Conservation (phyloP, 2,888 invertebrate species). For the Torymus aiolomorphi region DNA sequence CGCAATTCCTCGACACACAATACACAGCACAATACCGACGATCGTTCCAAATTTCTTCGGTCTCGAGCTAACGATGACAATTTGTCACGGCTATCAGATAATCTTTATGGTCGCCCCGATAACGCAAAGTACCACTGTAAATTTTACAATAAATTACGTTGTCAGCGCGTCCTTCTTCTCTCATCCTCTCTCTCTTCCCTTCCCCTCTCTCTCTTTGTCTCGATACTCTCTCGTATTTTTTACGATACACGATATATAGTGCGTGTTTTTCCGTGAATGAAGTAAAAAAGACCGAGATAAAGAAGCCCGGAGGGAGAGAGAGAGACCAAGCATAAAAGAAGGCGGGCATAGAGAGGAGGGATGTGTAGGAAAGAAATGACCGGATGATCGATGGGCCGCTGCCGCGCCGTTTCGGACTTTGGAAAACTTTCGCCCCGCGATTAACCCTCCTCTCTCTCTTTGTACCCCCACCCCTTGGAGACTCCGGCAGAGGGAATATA, state of each 20-base stretch:
- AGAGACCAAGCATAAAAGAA: conserved; percentile 1
- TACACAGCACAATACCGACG: too few species aligned
- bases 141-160: not conserved
- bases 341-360: not conserved
- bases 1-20: too few species aligned
- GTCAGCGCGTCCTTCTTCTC: not conserved
- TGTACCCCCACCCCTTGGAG: conserved; percentile 5
- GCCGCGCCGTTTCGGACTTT: conserved; percentile 17
- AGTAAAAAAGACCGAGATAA: conserved; percentile 35
- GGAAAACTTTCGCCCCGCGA: conserved; percentile 5
- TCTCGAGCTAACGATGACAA: not conserved
- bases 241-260: conserved; percentile 8
- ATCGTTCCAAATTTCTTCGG: too few species aligned
- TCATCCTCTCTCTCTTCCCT: too few species aligned
- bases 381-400: conserved; percentile 35
- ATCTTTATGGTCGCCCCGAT: not conserved
- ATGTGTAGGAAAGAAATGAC: conserved; percentile 28
- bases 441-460: not conserved
- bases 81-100: not conserved
- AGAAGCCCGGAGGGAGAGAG: not conserved
- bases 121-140: not conserved
- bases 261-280: conserved; percentile 23
- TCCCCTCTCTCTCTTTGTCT: not conserved
- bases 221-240: conserved; percentile 14
- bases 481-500: not conserved